A percentile compares a stretch with the other conserved stretches of the same genome.
These are phyloP conservation scores for Aviceda subcristata DNA, from an alignment of 2,113 vertebrate species.

Conservation along the genomic window DNA sequence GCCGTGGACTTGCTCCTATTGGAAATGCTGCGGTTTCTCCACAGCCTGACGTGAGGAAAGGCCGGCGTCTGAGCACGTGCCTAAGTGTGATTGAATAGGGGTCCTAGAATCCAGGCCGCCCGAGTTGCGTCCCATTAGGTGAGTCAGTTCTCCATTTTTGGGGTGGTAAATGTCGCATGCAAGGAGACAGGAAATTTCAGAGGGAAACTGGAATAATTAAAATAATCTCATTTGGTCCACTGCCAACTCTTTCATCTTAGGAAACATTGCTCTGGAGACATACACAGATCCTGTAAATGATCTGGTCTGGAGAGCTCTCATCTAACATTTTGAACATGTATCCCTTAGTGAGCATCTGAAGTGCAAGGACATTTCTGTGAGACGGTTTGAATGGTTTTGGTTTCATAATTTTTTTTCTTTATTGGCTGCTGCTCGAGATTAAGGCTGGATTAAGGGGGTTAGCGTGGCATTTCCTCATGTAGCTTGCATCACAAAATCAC, in stretches of 20 bases:
- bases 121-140: not conserved
- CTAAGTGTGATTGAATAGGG: not conserved
- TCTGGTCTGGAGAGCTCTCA: not conserved
- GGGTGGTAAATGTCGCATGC: not conserved
- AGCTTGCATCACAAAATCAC: not conserved
- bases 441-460: not conserved
- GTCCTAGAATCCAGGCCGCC: not conserved
- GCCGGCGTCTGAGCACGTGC: not conserved
- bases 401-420: not conserved
- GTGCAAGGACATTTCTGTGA: not conserved
- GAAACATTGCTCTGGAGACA: conserved; percentile 8
- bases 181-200: not conserved
- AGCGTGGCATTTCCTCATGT: not conserved
- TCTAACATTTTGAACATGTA: not conserved
- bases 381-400: not conserved
- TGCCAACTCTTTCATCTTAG: conserved; percentile 43
- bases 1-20: not conserved
- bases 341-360: not conserved
- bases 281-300: not conserved
- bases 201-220: conserved; percentile 47
- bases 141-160: not conserved
- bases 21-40: not conserved
- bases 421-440: not conserved
- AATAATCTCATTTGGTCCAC: conserved; percentile 10
- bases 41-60: not conserved